Evolutionary conservation across 2,888 invertebrate genomes (phyloP).

Genomic region (Ectemnius cavifrons): DNA sequence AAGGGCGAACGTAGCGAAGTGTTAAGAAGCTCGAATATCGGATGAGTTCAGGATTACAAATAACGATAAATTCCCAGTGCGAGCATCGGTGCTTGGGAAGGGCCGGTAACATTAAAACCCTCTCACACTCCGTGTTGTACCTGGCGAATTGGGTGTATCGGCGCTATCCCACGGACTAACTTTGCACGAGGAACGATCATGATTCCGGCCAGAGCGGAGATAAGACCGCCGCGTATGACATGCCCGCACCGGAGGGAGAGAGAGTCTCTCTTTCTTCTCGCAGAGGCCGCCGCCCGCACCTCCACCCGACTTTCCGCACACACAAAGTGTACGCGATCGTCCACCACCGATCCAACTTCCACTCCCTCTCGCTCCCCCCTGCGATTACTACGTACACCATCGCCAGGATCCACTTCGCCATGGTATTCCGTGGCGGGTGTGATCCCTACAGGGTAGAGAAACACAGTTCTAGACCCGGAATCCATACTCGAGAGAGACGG

Average conservation of each 20-base stretch:
- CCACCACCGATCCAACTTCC: conserved; percentile 28
- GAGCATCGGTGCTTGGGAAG: conserved; percentile 50
- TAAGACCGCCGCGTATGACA: conserved; percentile 74
- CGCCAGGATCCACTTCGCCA: background rate
- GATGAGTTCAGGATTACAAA: conserved; percentile 63
- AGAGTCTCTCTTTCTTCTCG: conserved; percentile 3
- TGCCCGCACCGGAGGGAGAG: conserved; percentile 40
- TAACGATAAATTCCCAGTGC: conserved; percentile 72
- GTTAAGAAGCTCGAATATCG: conserved; percentile 53
- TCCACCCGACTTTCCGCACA: no score
- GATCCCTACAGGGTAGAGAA: conserved; percentile 25
- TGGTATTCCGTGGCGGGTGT: no score
- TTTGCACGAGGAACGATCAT: conserved; percentile 68
- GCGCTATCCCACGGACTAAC: conserved; percentile 58
- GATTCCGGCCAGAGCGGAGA: conserved; percentile 66
- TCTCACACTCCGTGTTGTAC: conserved; percentile 72
- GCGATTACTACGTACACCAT: no score
- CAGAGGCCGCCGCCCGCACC: no score
- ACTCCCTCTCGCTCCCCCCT: conserved; percentile 13
- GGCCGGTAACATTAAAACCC: conserved; percentile 75
- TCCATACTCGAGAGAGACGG: conserved; percentile 42
- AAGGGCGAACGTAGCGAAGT: conserved; percentile 20
- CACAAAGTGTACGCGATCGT: background rate
- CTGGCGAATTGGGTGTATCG: conserved; percentile 62
- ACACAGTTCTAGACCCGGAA: conserved; percentile 54